Evolutionary conservation across 2,888 invertebrate species (phyloP), one percentile per base, ranked within the genome.

Genomic region (Platerodrilus igneus): DNA sequence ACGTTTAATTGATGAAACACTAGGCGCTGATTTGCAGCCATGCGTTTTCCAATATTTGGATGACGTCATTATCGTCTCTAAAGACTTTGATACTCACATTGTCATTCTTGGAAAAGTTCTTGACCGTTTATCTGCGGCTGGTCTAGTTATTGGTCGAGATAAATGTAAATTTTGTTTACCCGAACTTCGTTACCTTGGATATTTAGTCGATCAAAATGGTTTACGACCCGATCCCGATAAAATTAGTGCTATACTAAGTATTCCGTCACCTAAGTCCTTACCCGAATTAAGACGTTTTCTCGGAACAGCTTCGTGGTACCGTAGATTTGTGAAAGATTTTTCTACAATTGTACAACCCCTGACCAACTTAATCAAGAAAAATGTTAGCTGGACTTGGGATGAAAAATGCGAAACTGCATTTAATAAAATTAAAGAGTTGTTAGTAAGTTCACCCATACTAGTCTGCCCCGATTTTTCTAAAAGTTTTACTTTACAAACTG

Each of bases 181-280:
- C 5, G 8, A 5, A 6, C 19, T 19, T 5, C 5, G 8, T 6
- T 19, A 19, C 19, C 19, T 19, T 19, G 19, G 19, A 6, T 8
- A 19, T 19, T 5, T 29, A 3, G 29, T 29, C 9, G 8, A n/a
- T 10, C 30, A 33, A 3, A 25, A 53, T 0, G 59, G 59, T 0
- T 17, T 57, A 4, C 45, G 48, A 8, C 42, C 50, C 1, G 50
- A 57, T 29, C 53, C 51, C 0, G 48, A 49, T 0, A 51, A 45
- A 28, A 37, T 54, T 0, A 21, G 25, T 1, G 37, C 48, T 2
- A 50, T 52, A 6, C 6, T 19, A 8, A 25, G 54, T 4, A 23
- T 30, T 14, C 35, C 41, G 14, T 28, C 26, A 7, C 48, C 43
- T 13, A 25, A 17, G 10, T 38, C 23, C 13, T 23, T 26, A 4